Evolutionary conservation across 2,113 vertebrate genomes (phyloP).

Genomic region (Notothenia coriiceps): DNA sequence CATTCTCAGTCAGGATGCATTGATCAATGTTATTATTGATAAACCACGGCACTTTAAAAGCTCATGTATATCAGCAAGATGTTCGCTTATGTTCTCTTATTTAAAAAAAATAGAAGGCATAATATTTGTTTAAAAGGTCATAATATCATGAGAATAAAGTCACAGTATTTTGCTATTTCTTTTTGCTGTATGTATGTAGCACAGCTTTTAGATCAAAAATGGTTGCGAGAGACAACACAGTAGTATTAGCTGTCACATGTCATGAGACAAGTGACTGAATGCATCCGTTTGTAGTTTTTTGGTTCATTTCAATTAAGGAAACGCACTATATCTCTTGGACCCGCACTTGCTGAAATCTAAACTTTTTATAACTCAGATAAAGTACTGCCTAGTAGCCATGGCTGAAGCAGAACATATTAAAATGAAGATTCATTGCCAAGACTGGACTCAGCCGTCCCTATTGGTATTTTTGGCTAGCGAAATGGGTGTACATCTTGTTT

Average conservation of each 20-base stretch:
- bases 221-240: no score
- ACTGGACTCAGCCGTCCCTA: background rate
- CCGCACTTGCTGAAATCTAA: background rate
- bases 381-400: background rate
- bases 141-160: no score
- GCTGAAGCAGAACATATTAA: slow-evolving; percentile 20
- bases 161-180: no score
- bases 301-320: slow-evolving; percentile 12
- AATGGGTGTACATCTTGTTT: slow-evolving; percentile 2
- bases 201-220: no score
- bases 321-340: background rate
- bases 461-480: background rate
- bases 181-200: no score
- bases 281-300: background rate
- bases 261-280: background rate
- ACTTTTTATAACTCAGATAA: background rate
- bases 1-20: no score
- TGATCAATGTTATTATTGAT: no score
- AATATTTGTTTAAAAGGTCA: no score
- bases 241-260: background rate
- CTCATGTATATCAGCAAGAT: no score
- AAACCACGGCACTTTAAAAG: no score
- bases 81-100: no score
- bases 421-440: background rate
- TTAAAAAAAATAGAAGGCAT: no score